These are phyloP conservation scores for Junonia oenone DNA, from an alignment of 2,888 invertebrate genomes.

Conservation along the genomic window DNA sequence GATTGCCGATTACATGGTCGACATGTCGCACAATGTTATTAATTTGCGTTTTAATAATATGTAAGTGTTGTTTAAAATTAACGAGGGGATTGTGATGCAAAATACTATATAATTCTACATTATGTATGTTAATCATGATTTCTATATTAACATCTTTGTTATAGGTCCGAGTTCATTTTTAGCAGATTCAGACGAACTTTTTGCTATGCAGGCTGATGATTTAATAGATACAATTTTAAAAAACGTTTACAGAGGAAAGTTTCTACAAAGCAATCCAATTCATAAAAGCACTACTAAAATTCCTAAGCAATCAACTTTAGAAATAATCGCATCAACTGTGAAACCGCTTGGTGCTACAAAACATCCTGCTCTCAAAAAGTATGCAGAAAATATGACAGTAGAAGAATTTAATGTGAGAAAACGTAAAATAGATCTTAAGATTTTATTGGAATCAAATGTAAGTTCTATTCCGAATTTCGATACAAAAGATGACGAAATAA, in stretches of 20 bases:
- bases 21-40: not conserved
- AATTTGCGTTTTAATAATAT: not conserved
- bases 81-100: not conserved
- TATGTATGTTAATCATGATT: too few species aligned
- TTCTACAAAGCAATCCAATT: conserved; percentile 8
- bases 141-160: not conserved
- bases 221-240: conserved; percentile 20
- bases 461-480: conserved; percentile 32
- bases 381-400: conserved; percentile 19
- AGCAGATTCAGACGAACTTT: conserved; percentile 10
- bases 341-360: not conserved
- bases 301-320: not conserved
- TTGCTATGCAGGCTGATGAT: conserved; percentile 22
- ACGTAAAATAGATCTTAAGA: conserved; percentile 23
- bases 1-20: conserved; percentile 1
- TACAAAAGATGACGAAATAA: conserved; percentile 30
- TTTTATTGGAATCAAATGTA: conserved; percentile 21
- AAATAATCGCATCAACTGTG: not conserved
- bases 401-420: conserved; percentile 24
- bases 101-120: not conserved
- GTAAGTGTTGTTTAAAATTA: not conserved
- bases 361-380: conserved; percentile 1
- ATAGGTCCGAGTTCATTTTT: not conserved
- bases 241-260: conserved; percentile 19
- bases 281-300: conserved; percentile 6